Evolutionary conservation across 2,113 vertebrate species (phyloP), one percentile per base, ranked within the genome.

Genomic region (Spermophilus dauricus): DNA sequence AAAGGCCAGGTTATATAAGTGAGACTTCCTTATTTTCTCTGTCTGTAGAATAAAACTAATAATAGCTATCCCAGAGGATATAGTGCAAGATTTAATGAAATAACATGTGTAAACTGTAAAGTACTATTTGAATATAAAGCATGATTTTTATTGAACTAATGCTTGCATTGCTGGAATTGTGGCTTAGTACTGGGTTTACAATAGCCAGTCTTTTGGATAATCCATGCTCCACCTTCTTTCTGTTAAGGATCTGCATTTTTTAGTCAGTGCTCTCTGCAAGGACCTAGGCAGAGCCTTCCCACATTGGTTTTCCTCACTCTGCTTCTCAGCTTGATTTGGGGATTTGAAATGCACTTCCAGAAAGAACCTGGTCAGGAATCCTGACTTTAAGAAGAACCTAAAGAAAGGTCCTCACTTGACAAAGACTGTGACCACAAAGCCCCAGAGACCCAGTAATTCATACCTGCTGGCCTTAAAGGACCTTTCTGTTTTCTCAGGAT

Each of bases 361-460:
- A 78, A 89, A 58, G 42, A 91, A 48, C 58, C 37, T 84, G 1
- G 26, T 28, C 20, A 42, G 85, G 78, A 53, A 86, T 84, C 39
- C 0, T 77, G 37, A 72, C 7, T 88, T 10, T 1, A 51, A 45
- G 24, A 22, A 42, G 56, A 48, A 45, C 32, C 34, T 32, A 18
- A 9, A 81, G 42, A 67, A 56, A 81, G 32, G 16, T 42, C 87
- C 11, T 85, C 17, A 4, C 7, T 34, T 73, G 34, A 78, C 22
- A 83, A 78, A 85, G 42, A 4, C 7, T 39, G 8, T 3, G 34
- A 39, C 17, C 48, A 16, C 0, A 0, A 61, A 73, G 42, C 48
- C 9, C 14, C 72, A 61, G 76, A 83, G 94, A 89, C 82, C 78
- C 10, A 17, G 86, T 73, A 4, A 82, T 63, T 87, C 1, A 1